Evolutionary conservation across 35 echinoderm and acorn worm genomes (phyloP).

Genomic region (Apostichopus californicus): DNA sequence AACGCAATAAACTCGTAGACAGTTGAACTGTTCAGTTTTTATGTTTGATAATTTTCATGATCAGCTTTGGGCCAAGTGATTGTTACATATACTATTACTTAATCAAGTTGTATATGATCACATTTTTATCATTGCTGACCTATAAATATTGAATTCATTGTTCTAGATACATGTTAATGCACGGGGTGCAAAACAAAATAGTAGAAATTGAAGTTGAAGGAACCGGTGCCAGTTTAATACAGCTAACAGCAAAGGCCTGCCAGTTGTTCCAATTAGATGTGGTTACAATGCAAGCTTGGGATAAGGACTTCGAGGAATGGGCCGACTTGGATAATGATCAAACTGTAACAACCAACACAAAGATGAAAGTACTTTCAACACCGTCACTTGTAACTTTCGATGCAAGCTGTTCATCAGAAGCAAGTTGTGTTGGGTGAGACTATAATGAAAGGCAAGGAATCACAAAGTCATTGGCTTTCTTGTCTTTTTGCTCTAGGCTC

Average conservation of each 20-base stretch:
- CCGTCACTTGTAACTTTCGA: too few relatives aligned
- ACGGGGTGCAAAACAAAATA: conserved; percentile 58
- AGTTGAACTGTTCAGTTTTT: too few relatives aligned
- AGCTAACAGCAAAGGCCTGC: conserved; percentile 27
- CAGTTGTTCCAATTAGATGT: conserved; percentile 45
- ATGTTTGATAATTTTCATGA: too few relatives aligned
- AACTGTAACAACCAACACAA: conserved; percentile 1
- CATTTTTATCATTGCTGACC: neutral
- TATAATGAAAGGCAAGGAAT: too few relatives aligned
- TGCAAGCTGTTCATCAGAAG: too few relatives aligned
- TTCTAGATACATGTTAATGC: conserved; percentile 65
- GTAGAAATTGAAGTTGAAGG: conserved; percentile 41
- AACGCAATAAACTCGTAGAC: too few relatives aligned
- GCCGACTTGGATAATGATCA: conserved; percentile 58
- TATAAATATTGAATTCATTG: neutral
- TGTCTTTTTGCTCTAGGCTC: too few relatives aligned
- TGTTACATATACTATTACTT: too few relatives aligned
- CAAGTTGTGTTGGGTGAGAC: too few relatives aligned
- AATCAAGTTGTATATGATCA: too few relatives aligned
- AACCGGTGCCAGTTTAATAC: neutral
- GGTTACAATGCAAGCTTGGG: conserved; percentile 52
- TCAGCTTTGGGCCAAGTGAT: too few relatives aligned
- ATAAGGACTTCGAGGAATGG: conserved; percentile 66
- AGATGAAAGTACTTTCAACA: neutral
- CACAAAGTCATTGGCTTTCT: too few relatives aligned